Evolutionary conservation across 2,888 invertebrate species (phyloP).

Genomic region (Pristionchus japonicus): DNA sequence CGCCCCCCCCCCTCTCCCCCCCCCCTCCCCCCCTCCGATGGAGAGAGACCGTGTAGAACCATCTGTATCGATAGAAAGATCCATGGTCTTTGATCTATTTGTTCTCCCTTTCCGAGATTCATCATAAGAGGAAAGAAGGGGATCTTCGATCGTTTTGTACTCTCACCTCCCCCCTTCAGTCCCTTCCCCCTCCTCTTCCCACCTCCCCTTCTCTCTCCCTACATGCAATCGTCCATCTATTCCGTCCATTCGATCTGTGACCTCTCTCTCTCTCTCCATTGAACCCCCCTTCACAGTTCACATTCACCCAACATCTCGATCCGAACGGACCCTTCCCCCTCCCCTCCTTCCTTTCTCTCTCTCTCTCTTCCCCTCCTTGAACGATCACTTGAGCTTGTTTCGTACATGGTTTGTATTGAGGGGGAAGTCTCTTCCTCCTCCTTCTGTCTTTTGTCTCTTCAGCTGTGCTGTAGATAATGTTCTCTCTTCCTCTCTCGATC

Average conservation of each 20-base stretch:
- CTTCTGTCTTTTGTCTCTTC: not conserved
- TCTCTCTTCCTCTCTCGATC: not conserved
- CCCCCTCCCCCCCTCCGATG: not conserved
- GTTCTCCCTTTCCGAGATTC: not conserved
- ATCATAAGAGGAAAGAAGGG: not conserved
- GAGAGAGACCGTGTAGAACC: not conserved
- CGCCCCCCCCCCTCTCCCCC: not conserved
- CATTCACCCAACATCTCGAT: not conserved
- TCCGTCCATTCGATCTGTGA: too few species aligned
- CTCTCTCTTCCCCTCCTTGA: not conserved
- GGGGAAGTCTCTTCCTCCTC: not conserved
- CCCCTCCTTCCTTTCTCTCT: conserved; percentile 8
- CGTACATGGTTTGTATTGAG: not conserved
- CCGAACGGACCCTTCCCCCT: not conserved
- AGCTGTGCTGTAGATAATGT: not conserved
- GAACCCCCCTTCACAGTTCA: too few species aligned
- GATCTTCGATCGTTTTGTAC: not conserved
- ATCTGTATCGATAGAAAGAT: not conserved
- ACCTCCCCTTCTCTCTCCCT: not conserved
- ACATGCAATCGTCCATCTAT: not conserved
- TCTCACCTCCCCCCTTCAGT: conserved; percentile 8
- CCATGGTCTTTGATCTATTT: conserved; percentile 1
- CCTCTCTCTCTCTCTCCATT: too few species aligned
- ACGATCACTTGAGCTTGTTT: not conserved
- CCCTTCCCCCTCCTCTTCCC: not conserved